Base-by-base conservation (phyloP, 2,113 vertebrate genomes). In the Percina caprodes region DNA sequence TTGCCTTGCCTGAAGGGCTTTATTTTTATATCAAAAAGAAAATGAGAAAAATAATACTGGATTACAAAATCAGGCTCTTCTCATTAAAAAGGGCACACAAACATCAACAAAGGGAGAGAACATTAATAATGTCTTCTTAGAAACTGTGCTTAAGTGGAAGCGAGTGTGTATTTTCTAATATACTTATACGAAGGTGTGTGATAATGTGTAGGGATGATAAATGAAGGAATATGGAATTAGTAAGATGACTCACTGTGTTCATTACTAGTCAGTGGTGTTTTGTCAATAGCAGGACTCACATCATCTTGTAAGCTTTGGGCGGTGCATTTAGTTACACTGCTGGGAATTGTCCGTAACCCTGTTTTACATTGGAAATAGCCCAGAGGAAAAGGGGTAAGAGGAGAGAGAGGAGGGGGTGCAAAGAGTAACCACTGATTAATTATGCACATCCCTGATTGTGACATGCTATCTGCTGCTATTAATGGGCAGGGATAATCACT, bases 401-500 rank as follows among this genome's bases (percentile, higher is more conserved):
- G 75, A 65, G 90, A 10, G 81, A 23, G 83, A 46, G 45, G 39
- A 21, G 76, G 56, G 84, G 82, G 69, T 72, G 89, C 84, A 89
- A 82, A 78, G 86, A 89, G 86, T 92, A 94, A 92, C 87, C 92
- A 93, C 95, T 96, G 97, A 98, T 97, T 97, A 97, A 99, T 98
- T 96, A 96, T 96, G 95, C 92, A 94, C 95, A 95, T 92, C 94
- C 96, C 95, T 95, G 94, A 96, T 96, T 97, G 96, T 97, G 96
- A 96, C 97, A 95, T 93, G 95, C 95, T 97, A 97, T 97, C 96
- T 97, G 95, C 95, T 96, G 96, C 96, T 97, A 96, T 97, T 99
- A 98, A 97, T 96, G 97, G 95, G 92, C 94, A 94, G 90, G 96
- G 97, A 99, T 98, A 97, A 98, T 99, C 97, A 96, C 95, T 94